A percentile compares a stretch with the other conserved stretches of the same genome.
phyloP scores from a whole-genome alignment of 2,797 vertebrate genomes.

The Heterohyrax brucei region DNA sequence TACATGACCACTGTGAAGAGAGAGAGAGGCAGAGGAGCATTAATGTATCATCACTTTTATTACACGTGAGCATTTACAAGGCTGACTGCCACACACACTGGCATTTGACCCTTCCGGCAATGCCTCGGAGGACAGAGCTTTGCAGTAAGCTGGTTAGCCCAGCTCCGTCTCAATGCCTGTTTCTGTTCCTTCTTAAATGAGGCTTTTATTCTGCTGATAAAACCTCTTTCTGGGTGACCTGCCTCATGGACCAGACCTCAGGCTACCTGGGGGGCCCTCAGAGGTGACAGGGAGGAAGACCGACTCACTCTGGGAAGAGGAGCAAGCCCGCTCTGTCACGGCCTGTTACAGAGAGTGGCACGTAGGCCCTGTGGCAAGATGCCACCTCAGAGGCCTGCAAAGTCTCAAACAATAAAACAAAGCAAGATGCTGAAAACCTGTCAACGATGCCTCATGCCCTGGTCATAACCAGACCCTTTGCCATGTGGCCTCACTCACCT shows the following conservation, averaged over 20 bases:
- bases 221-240: neutral
- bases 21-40: neutral
- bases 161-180: neutral
- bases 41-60: neutral
- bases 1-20: neutral
- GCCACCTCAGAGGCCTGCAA: neutral
- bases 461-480: neutral
- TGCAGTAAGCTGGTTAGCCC: neutral
- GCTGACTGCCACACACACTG: neutral
- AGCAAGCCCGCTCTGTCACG: fast-evolving
- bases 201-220: neutral
- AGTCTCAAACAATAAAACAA: neutral
- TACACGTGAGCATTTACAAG: neutral
- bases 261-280: neutral
- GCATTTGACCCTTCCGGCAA: fast-evolving
- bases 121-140: neutral
- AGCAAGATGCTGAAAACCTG: neutral
- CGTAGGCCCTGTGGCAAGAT: neutral
- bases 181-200: neutral
- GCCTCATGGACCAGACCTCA: neutral
- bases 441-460: neutral
- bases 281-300: neutral
- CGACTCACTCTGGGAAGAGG: neutral
- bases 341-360: neutral
- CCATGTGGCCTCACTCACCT: neutral